Evolutionary conservation across 2,113 vertebrate genomes (phyloP).

Genomic region (Archilochus colubris): DNA sequence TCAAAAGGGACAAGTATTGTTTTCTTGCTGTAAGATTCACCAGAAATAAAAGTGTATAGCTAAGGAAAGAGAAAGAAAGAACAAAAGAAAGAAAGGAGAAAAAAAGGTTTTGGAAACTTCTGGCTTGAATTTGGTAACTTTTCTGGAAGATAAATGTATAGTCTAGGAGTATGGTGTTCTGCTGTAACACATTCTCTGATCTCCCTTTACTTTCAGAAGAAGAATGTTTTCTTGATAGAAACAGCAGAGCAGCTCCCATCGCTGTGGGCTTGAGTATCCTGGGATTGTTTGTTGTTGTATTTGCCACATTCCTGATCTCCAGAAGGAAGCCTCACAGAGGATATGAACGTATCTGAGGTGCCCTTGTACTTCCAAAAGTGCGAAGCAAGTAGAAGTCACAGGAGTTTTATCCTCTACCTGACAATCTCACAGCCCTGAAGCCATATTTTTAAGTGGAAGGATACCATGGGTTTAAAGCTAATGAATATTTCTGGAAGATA

Average conservation of each 20-base stretch:
- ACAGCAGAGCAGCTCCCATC: conserved; percentile 73
- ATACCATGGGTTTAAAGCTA: neutral
- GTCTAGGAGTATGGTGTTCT: neutral
- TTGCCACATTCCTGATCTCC: conserved; percentile 78
- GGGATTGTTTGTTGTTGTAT: conserved; percentile 75
- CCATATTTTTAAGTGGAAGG: neutral
- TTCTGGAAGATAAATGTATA: neutral
- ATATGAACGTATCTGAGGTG: conserved; percentile 78
- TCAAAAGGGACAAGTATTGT: neutral
- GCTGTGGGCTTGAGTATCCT: conserved; percentile 73
- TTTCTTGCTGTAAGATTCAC: neutral
- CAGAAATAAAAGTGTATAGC: neutral
- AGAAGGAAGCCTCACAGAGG: conserved; percentile 73
- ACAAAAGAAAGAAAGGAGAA: neutral
- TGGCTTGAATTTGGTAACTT: neutral
- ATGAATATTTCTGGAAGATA: neutral
- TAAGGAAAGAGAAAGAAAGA: neutral
- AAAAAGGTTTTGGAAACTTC: neutral
- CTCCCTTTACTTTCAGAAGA: conserved; percentile 78
- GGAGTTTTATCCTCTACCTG: neutral
- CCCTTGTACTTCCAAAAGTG: neutral
- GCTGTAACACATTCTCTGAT: conserved; percentile 11
- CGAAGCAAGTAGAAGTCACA: neutral
- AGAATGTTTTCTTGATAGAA: conserved; percentile 85
- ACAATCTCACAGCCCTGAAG: neutral